Evolutionary conservation across 2,113 vertebrate species (phyloP).

Genomic region (Psittacula cyanocephala): DNA sequence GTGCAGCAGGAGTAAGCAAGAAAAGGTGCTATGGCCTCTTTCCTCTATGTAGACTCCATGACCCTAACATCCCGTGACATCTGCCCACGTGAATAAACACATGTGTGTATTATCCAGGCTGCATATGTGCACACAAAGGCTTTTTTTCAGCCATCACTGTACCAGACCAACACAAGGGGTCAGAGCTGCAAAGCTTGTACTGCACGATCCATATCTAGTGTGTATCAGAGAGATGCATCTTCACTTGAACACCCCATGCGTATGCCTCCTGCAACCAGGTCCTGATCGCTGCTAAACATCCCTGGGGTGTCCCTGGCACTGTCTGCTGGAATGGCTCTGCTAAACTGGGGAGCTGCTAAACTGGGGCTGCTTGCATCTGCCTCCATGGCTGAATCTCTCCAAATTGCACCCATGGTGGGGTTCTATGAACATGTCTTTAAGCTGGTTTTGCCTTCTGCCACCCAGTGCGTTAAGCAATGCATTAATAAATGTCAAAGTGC

Average conservation of each 20-base stretch:
- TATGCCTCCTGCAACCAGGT: background rate
- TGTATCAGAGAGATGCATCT: rapidly evolving
- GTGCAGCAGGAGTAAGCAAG: background rate
- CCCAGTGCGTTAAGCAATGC: background rate
- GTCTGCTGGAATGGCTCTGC: rapidly evolving
- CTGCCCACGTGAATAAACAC: rapidly evolving
- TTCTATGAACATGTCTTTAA: rapidly evolving
- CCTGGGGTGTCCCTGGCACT: rapidly evolving
- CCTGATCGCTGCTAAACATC: background rate
- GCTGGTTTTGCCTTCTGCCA: background rate
- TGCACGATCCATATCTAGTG: rapidly evolving
- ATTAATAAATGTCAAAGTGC: background rate
- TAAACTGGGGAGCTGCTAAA: background rate
- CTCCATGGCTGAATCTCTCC: background rate
- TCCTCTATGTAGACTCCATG: background rate
- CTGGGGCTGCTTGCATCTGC: rapidly evolving
- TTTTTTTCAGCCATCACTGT: background rate
- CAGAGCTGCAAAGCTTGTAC: background rate
- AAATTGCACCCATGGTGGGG: rapidly evolving
- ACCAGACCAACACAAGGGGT: background rate
- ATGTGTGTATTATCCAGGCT: background rate
- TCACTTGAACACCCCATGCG: rapidly evolving
- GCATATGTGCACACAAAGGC: background rate
- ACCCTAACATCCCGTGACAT: background rate
- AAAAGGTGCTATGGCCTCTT: background rate